A percentile compares a stretch with the other conserved stretches of the same genome.
Evolutionary conservation across 2,888 invertebrate genomes (phyloP).

Genomic region (Drosophila cyrtoloma): DNA sequence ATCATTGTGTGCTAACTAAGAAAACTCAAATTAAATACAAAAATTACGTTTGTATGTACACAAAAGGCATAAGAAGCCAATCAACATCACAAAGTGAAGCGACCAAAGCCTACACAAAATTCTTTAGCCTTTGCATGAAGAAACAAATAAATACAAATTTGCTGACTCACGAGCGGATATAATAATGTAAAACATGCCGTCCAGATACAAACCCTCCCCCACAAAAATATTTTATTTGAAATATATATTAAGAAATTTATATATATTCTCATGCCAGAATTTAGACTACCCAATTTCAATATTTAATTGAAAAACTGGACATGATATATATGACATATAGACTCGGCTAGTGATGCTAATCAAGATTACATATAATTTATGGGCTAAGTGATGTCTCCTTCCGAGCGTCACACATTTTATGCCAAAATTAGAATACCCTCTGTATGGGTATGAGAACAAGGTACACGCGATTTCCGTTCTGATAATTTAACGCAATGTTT

Average conservation of each 20-base stretch:
- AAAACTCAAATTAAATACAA: conserved; percentile 22
- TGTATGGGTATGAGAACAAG: conserved; percentile 5
- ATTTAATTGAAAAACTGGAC: not conserved
- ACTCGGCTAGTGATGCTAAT: not conserved
- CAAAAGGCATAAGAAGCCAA: conserved; percentile 35
- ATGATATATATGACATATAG: not conserved
- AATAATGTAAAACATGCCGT: conserved; percentile 15
- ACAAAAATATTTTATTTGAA: not conserved
- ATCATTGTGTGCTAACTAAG: conserved; percentile 16
- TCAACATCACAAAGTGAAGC: conserved; percentile 20
- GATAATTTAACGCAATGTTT: conserved; percentile 67
- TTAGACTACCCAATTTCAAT: not conserved
- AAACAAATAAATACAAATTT: conserved; percentile 36
- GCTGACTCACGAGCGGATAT: conserved; percentile 51
- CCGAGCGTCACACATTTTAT: not conserved
- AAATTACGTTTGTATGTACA: conserved; percentile 8
- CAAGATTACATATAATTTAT: not conserved
- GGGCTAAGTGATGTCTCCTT: not conserved
- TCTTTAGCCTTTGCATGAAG: conserved; percentile 46
- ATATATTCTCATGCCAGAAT: not conserved
- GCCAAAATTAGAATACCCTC: not conserved
- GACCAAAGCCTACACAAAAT: conserved; percentile 44
- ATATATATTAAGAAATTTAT: not conserved
- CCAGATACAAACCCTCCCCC: conserved; percentile 38
- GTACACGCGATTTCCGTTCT: conserved; percentile 62